These are phyloP conservation scores for Dascillus cervinus DNA, from an alignment of 2,888 invertebrate species.

Conservation along the genomic window DNA sequence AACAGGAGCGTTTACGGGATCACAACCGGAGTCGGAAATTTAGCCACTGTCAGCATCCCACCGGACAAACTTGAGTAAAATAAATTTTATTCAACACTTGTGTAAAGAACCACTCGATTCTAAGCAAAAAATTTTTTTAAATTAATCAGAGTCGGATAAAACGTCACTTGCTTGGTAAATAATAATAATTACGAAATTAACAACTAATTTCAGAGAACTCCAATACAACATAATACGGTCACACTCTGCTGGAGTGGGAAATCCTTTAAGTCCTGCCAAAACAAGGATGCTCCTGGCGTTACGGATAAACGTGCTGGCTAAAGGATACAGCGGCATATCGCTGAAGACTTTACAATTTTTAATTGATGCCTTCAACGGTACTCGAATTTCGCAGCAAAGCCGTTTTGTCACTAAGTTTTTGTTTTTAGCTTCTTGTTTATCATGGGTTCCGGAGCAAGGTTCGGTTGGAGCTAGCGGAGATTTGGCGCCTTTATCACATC, in stretches of 20 bases:
- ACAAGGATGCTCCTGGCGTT: slow-evolving; percentile 56
- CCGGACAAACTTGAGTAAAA: slow-evolving; percentile 50
- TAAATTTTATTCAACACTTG: slow-evolving; percentile 20
- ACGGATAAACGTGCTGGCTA: slow-evolving; percentile 58
- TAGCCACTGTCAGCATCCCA: slow-evolving; percentile 50
- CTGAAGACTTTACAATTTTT: slow-evolving; percentile 48
- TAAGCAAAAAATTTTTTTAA: too few relatives aligned
- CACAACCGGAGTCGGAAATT: slow-evolving; percentile 62
- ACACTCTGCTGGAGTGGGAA: slow-evolving; percentile 58
- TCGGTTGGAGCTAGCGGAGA: slow-evolving; percentile 63
- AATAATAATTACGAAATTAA: neutral
- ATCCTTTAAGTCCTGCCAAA: slow-evolving; percentile 50
- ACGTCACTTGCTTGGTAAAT: neutral
- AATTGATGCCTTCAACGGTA: slow-evolving; percentile 59
- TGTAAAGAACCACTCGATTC: too few relatives aligned
- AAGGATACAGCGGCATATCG: slow-evolving; percentile 59
- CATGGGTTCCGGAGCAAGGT: slow-evolving; percentile 61
- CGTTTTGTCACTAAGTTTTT: too few relatives aligned
- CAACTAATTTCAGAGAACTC: slow-evolving; percentile 42
- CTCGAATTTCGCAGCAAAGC: too few relatives aligned
- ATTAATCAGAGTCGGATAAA: too few relatives aligned
- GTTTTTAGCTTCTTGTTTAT: slow-evolving; percentile 50
- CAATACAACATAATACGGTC: slow-evolving; percentile 59
- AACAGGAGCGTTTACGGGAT: slow-evolving; percentile 45
- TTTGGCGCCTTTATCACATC: slow-evolving; percentile 56